These are phyloP conservation scores for Polydrusus pterygomalis DNA, from an alignment of 2,888 invertebrate genomes.

Conservation along the genomic window DNA sequence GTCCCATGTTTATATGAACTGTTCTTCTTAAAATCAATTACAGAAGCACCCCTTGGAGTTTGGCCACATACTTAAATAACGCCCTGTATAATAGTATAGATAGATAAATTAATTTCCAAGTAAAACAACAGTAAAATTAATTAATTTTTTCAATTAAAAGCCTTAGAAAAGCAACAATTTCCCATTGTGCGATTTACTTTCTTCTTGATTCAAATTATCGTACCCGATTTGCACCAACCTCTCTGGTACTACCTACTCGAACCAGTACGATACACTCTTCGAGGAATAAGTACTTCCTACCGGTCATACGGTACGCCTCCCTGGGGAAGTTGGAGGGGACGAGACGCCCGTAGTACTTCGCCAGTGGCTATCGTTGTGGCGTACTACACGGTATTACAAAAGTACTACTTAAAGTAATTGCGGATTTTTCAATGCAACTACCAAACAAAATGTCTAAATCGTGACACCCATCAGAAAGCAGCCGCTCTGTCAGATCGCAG, in stretches of 20 bases:
- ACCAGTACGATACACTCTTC: conserved; percentile 26
- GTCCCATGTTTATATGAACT: no score
- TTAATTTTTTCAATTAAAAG: no score
- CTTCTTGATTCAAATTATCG: background rate
- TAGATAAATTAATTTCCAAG: no score
- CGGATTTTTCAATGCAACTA: background rate
- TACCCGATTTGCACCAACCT: conserved; percentile 17
- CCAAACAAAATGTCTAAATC: conserved; percentile 19
- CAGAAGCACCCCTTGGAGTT: no score
- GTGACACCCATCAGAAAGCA: conserved; percentile 8
- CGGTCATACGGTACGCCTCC: conserved; percentile 40
- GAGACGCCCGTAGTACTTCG: conserved; percentile 28
- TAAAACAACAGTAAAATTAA: no score
- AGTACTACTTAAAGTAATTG: conserved; percentile 24
- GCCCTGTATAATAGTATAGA: no score
- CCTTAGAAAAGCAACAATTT: no score
- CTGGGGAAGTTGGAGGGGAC: conserved; percentile 33
- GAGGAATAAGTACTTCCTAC: conserved; percentile 29
- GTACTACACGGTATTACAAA: background rate
- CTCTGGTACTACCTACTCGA: background rate
- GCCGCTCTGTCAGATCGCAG: background rate
- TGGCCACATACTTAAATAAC: no score
- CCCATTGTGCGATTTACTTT: background rate
- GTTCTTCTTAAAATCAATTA: no score
- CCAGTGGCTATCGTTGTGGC: conserved; percentile 10